phyloP scores from a whole-genome alignment of 2,113 vertebrate genomes.

The Pitta sordida region DNA sequence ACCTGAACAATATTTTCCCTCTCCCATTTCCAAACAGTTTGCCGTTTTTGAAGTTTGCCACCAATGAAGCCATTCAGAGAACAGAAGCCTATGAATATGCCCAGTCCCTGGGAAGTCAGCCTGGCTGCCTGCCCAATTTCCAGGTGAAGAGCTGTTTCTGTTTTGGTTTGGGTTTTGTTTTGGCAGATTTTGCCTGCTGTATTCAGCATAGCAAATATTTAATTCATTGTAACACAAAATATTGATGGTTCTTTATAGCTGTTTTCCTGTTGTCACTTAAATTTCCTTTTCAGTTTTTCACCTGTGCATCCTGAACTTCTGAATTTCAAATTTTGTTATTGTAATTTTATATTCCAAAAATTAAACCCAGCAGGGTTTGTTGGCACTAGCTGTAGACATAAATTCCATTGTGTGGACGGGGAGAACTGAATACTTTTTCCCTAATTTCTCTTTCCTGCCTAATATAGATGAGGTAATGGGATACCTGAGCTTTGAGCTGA shows the following conservation, averaged over 20 bases:
- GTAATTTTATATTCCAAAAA: background rate
- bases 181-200: background rate
- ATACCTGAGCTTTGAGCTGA: background rate
- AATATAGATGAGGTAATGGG: background rate
- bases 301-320: background rate
- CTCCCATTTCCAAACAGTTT: slow-evolving; percentile 69
- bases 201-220: background rate
- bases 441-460: background rate
- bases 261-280: background rate
- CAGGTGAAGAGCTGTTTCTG: slow-evolving; percentile 74
- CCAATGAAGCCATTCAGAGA: slow-evolving; percentile 92
- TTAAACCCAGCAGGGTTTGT: background rate
- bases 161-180: background rate
- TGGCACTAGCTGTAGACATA: background rate
- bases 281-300: background rate
- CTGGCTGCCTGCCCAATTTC: slow-evolving; percentile 85
- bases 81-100: slow-evolving; percentile 97
- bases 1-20: background rate
- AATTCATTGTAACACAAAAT: background rate
- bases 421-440: background rate
- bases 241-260: background rate
- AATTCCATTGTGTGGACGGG: background rate
- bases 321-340: background rate
- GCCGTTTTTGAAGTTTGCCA: slow-evolving; percentile 86
- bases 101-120: slow-evolving; percentile 86